These are phyloP conservation scores for Enteromius trimaculatus DNA, from an alignment of 2,797 vertebrate genomes.

Conservation along the genomic window DNA sequence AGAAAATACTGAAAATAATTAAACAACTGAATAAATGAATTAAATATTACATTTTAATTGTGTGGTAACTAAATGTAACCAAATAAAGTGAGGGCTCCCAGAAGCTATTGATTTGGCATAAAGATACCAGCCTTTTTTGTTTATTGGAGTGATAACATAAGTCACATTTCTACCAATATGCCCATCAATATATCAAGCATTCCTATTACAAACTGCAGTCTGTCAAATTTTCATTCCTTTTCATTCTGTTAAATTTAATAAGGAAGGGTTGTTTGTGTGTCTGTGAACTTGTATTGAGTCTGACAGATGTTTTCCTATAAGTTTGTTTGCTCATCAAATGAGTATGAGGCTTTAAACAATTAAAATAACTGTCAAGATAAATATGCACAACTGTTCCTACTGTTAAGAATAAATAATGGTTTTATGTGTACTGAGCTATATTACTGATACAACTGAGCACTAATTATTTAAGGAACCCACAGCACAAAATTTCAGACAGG, in stretches of 20 bases:
- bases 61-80: neutral
- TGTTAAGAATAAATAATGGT: neutral
- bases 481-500: neutral
- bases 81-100: neutral
- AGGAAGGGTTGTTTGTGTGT: neutral
- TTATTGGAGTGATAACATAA: neutral
- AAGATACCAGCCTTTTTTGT: neutral
- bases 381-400: neutral
- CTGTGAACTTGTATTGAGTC: neutral
- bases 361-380: neutral
- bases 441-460: neutral
- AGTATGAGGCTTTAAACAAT: neutral
- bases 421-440: neutral
- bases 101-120: neutral
- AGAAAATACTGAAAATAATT: neutral
- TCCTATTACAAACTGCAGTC: neutral
- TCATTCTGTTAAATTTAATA: neutral
- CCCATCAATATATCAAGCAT: neutral
- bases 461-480: constrained; percentile 1
- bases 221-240: neutral
- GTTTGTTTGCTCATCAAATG: neutral
- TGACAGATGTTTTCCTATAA: neutral
- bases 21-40: neutral
- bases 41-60: neutral
- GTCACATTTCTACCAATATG: neutral